These are phyloP conservation scores for Cygnus buccinator DNA, from an alignment of 2,113 vertebrate genomes.

Conservation along the genomic window DNA sequence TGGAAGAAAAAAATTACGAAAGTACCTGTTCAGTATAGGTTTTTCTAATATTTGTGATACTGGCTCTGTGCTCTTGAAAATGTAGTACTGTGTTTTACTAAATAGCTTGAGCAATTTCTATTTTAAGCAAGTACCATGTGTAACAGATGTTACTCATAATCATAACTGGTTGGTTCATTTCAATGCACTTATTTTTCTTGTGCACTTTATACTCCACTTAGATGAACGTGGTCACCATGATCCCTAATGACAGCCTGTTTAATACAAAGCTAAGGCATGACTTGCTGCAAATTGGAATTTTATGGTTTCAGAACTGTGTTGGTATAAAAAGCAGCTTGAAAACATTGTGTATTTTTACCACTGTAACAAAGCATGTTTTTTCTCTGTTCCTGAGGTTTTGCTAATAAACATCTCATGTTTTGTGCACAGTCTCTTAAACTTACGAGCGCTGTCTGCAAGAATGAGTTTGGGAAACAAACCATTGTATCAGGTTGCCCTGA, in stretches of 20 bases:
- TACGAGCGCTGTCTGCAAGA: not conserved
- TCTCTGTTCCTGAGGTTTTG: slow-evolving; percentile 60
- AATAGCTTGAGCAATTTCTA: not conserved
- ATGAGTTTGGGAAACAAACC: not conserved
- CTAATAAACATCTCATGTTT: slow-evolving; percentile 64
- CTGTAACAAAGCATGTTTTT: slow-evolving; percentile 67
- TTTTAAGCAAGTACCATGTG: not conserved
- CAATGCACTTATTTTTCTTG: slow-evolving; percentile 40
- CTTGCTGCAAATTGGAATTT: not conserved
- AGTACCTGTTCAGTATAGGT: not conserved
- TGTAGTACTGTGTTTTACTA: not conserved
- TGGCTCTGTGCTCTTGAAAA: not conserved
- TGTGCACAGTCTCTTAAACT: slow-evolving; percentile 50
- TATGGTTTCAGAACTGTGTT: not conserved
- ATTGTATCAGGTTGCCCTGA: not conserved
- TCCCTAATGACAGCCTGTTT: not conserved
- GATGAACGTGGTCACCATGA: not conserved
- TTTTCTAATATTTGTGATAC: not conserved
- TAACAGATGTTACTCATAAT: slow-evolving; percentile 10
- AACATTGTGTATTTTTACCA: slow-evolving; percentile 48
- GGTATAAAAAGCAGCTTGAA: slow-evolving; percentile 28
- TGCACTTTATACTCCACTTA: slow-evolving; percentile 37
- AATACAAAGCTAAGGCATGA: not conserved
- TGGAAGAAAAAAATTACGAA: not conserved
- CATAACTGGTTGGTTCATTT: slow-evolving; percentile 10